Evolutionary conservation across 2,113 vertebrate genomes (phyloP), one percentile per base, ranked within the genome.

Genomic region (Pithys albifrons): DNA sequence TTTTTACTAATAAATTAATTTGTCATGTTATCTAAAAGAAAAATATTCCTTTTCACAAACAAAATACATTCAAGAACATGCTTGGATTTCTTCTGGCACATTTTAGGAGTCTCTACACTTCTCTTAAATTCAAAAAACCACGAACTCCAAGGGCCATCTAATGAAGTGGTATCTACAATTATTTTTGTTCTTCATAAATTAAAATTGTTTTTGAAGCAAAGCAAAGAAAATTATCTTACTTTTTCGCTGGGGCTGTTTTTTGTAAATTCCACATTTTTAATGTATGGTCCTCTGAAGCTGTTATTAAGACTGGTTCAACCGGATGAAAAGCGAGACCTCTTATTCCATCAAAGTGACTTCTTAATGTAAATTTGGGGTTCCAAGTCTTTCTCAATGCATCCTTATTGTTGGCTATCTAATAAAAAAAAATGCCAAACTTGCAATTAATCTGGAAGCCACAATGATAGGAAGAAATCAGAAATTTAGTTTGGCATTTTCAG

Each of bases 261-360:
- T 99, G 99, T 66, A 99, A 98, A 98, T 99, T 99, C 99, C 99
- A 99, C 99, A 99, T 99, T 97, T 99, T 99, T 88, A 99, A 98
- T 2, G 99, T 99, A 97, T 99, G 99, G 93, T 99, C 99, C 94
- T 99, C 99, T 41, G 99, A 99, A 37, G 99, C 99, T 12, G 99
- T 99, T 98, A 99, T 97, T 97, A 99, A 98, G 74, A 99, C 99
- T 31, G 99, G 99, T 97, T 99, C 99, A 90, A 98, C 92, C 0
- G 99, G 99, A 96, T 99, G 99, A 96, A 99, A 99, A 80, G 98
- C 98, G 54, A 99, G 98, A 65, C 99, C 99, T 69, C 99, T 98
- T 93, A 99, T 99, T 89, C 99, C 99, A 93, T 99, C 99, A 74
- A 99, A 99, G 96, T 99, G 99, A 97, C 99, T 99, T 97, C 99